These are phyloP conservation scores for Antigone vipio DNA, from an alignment of 2,113 vertebrate genomes.

Conservation along the genomic window DNA sequence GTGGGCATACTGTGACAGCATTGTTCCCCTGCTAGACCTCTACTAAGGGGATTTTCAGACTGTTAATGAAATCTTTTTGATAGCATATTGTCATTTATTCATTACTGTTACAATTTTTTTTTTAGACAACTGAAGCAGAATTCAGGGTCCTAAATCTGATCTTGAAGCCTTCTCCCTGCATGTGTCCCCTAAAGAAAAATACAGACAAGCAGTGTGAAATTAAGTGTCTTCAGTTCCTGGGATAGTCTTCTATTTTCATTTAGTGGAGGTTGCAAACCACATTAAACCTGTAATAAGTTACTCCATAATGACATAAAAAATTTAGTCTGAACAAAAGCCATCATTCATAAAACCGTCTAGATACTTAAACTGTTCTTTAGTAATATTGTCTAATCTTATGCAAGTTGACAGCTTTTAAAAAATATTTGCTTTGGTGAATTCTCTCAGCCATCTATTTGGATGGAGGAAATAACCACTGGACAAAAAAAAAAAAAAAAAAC, in stretches of 20 bases:
- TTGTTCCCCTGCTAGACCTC: background rate
- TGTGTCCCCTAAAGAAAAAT: background rate
- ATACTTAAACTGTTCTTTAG: background rate
- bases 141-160: background rate
- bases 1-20: background rate
- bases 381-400: background rate
- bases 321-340: background rate
- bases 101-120: background rate
- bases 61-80: background rate
- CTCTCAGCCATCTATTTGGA: background rate
- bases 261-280: background rate
- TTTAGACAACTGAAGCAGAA: background rate
- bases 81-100: background rate
- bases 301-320: background rate
- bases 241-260: background rate
- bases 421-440: background rate
- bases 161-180: background rate
- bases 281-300: background rate
- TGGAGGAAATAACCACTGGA: background rate
- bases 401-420: background rate
- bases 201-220: background rate
- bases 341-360: background rate
- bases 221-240: background rate
- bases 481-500: background rate
- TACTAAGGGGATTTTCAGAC: background rate